Evolutionary conservation across 1,140 invertebrate species (phyloP).

Genomic region (Bombus ignitus): DNA sequence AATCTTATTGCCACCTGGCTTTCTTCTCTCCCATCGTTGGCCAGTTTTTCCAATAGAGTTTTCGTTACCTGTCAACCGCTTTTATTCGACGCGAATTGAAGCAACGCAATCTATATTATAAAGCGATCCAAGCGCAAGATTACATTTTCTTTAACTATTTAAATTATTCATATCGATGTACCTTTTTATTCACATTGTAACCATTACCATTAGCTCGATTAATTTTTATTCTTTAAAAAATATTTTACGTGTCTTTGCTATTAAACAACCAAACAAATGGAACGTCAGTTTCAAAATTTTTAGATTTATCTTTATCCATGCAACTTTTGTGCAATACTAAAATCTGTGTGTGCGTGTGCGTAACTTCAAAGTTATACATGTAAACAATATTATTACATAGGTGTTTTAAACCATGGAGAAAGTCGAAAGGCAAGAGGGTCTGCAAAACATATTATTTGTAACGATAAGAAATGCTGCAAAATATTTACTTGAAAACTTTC

Average conservation of each 20-base stretch:
- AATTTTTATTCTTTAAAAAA: too few species aligned
- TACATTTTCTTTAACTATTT: too few species aligned
- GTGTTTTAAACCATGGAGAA: neutral
- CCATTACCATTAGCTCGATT: too few species aligned
- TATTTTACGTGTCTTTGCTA: neutral
- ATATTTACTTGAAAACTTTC: neutral
- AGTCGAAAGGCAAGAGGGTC: neutral
- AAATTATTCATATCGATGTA: too few species aligned
- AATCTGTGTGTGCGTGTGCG: neutral
- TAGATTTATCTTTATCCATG: neutral
- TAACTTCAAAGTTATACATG: neutral
- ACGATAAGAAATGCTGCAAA: neutral
- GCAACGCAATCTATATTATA: neutral
- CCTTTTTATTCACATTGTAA: too few species aligned
- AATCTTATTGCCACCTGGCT: constrained; percentile 55
- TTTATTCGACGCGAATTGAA: neutral
- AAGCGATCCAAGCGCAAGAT: too few species aligned
- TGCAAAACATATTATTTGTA: neutral
- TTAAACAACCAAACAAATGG: neutral
- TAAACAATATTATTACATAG: neutral
- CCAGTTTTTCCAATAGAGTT: neutral
- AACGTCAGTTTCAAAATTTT: neutral
- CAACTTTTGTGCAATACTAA: neutral
- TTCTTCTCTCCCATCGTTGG: constrained; percentile 15
- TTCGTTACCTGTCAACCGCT: neutral